A percentile compares a stretch with the other conserved stretches of the same genome.
These are phyloP conservation scores for Scomber japonicus DNA, from an alignment of 2,113 vertebrate genomes.

Conservation along the genomic window DNA sequence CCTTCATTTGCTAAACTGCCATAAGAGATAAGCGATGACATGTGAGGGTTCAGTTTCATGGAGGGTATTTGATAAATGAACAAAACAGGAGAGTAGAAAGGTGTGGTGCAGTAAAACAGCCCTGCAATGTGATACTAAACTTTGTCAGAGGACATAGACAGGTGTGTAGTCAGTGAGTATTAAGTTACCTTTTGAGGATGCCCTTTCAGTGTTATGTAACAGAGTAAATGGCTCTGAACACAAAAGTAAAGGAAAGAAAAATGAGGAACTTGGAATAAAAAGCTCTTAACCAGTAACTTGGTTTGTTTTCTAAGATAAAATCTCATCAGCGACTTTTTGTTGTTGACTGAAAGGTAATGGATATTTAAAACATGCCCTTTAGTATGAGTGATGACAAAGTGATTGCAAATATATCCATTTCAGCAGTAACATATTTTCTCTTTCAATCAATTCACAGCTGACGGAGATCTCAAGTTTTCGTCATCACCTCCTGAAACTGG, in stretches of 20 bases:
- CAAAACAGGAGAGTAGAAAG: background rate
- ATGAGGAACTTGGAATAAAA: background rate
- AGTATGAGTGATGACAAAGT: background rate
- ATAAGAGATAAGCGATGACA: background rate
- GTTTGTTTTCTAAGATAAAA: constrained; percentile 20
- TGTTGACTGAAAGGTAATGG: background rate
- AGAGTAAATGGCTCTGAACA: constrained; percentile 15
- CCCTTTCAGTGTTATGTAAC: constrained; percentile 1
- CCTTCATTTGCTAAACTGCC: background rate
- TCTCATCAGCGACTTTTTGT: background rate
- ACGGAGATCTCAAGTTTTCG: background rate
- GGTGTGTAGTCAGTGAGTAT: constrained; percentile 6
- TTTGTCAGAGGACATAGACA: background rate
- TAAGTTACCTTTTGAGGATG: background rate
- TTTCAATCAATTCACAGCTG: constrained; percentile 45
- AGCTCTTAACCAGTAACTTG: background rate
- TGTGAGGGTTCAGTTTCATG: background rate
- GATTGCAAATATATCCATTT: background rate
- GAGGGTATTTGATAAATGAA: no score
- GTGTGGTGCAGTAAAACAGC: background rate
- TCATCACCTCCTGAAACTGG: constrained; percentile 15
- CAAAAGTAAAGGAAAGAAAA: constrained; percentile 3
- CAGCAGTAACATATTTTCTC: constrained; percentile 24
- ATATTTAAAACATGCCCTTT: background rate
- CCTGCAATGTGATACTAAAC: background rate